phyloP scores from a whole-genome alignment of 2,888 invertebrate genomes.

The Sphinx pinastri region DNA sequence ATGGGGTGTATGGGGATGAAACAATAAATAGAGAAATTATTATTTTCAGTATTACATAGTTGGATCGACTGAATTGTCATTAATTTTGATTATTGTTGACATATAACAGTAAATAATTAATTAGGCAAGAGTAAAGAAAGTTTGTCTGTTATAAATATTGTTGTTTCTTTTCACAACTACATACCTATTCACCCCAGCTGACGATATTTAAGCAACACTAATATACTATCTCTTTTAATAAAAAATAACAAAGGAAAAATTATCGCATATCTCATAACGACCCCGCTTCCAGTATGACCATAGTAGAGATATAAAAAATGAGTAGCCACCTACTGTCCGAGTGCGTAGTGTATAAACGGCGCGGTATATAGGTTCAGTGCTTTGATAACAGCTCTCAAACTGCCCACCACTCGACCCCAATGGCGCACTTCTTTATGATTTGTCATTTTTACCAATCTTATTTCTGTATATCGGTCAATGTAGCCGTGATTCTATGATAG shows the following conservation, averaged over 20 bases:
- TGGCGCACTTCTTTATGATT: background rate
- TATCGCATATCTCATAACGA: background rate
- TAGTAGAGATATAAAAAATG: background rate
- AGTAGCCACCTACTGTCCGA: background rate
- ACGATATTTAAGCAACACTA: no score
- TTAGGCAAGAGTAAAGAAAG: no score
- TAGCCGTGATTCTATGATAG: background rate
- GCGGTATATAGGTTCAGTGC: conserved; percentile 14
- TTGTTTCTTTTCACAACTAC: no score
- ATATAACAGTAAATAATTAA: background rate
- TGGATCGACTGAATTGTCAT: background rate
- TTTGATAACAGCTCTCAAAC: conserved; percentile 10
- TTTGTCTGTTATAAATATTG: no score
- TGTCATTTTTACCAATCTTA: background rate
- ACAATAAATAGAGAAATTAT: no score
- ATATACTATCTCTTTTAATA: no score
- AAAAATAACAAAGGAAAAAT: no score
- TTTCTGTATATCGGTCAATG: background rate
- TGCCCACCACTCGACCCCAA: conserved; percentile 1
- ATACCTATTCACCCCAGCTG: no score
- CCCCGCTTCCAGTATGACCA: background rate
- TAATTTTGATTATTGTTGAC: background rate
- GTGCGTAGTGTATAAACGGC: background rate
- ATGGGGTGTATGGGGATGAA: no score
- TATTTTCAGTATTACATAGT: background rate